Conservation (phyloP, 2,888 invertebrate species). For the Mythimna ferrago region DNA sequence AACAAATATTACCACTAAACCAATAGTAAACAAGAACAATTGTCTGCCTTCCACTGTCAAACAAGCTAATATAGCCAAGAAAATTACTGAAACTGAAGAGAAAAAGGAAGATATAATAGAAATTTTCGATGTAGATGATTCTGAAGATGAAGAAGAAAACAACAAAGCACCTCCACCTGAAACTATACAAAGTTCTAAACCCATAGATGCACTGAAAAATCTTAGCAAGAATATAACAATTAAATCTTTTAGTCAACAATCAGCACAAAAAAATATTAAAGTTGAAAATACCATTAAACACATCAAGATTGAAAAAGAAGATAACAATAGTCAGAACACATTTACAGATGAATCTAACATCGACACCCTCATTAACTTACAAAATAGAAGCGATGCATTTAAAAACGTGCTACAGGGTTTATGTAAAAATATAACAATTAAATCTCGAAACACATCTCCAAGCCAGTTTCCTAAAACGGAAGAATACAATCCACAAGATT, state of each 20-base stretch:
- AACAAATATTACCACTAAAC: slow-evolving; percentile 58
- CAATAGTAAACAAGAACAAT: slow-evolving; percentile 40
- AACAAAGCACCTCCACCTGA: slow-evolving; percentile 36
- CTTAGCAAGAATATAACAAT: slow-evolving; percentile 78
- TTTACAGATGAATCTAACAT: slow-evolving; percentile 56
- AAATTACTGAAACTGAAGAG: slow-evolving; percentile 57
- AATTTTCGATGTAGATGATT: slow-evolving; percentile 86
- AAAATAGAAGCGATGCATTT: slow-evolving; percentile 62
- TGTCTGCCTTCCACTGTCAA: slow-evolving; percentile 19
- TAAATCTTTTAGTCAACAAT: slow-evolving; percentile 69
- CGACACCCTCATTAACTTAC: slow-evolving; percentile 42
- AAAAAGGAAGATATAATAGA: slow-evolving; percentile 79
- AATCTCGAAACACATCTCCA: slow-evolving; percentile 77
- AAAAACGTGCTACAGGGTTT: slow-evolving; percentile 80
- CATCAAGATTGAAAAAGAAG: slow-evolving; percentile 52
- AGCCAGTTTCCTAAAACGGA: slow-evolving; percentile 61
- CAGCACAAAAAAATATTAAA: slow-evolving; percentile 40
- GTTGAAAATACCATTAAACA: slow-evolving; percentile 41
- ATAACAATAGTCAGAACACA: slow-evolving; percentile 49
- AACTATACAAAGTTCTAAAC: slow-evolving; percentile 49
- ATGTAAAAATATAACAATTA: slow-evolving; percentile 81
- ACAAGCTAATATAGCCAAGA: slow-evolving; percentile 63
- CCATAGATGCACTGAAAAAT: slow-evolving; percentile 72
- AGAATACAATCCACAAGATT: slow-evolving; percentile 65
- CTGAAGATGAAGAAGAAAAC: slow-evolving; percentile 79